These are phyloP conservation scores for Zaprionus gabonicus DNA, from an alignment of 1,140 invertebrate species.

Conservation along the genomic window DNA sequence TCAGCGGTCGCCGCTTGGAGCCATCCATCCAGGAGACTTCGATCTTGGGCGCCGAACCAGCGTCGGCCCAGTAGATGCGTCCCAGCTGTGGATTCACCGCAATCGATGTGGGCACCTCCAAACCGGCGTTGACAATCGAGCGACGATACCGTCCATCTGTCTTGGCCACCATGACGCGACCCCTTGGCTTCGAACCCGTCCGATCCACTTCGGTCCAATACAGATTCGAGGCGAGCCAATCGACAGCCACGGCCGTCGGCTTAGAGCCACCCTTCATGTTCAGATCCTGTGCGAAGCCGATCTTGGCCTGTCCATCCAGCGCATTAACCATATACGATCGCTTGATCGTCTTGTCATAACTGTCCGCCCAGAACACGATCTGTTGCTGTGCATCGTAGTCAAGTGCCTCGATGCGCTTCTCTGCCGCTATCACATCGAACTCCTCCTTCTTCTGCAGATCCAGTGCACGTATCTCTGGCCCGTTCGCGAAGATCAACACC, in stretches of 20 bases:
- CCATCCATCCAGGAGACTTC: constrained; percentile 98
- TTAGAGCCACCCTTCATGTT: constrained; percentile 92
- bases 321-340: constrained; percentile 95
- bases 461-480: constrained; percentile 93
- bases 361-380: constrained; percentile 97
- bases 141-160: constrained; percentile 95
- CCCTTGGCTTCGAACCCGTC: constrained; percentile 89
- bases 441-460: constrained; percentile 88
- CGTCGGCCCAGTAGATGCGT: constrained; percentile 95
- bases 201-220: constrained; percentile 97
- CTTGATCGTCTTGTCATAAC: constrained; percentile 94
- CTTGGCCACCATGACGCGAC: constrained; percentile 93
- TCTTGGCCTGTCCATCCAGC: constrained; percentile 90
- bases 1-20: constrained; percentile 91
- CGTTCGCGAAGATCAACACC: constrained; percentile 90
- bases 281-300: constrained; percentile 94
- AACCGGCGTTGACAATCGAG: constrained; percentile 88
- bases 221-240: constrained; percentile 96
- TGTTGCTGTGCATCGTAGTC: constrained; percentile 93
- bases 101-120: constrained; percentile 94
- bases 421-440: constrained; percentile 91
- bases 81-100: constrained; percentile 94
- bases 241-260: constrained; percentile 93
- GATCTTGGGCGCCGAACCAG: constrained; percentile 92
- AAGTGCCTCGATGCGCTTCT: constrained; percentile 94